Percentiles rank a stretch among this genome's conserved stretches.
Conservation (phyloP, 2,113 vertebrate species). For the Nibea coibor region DNA sequence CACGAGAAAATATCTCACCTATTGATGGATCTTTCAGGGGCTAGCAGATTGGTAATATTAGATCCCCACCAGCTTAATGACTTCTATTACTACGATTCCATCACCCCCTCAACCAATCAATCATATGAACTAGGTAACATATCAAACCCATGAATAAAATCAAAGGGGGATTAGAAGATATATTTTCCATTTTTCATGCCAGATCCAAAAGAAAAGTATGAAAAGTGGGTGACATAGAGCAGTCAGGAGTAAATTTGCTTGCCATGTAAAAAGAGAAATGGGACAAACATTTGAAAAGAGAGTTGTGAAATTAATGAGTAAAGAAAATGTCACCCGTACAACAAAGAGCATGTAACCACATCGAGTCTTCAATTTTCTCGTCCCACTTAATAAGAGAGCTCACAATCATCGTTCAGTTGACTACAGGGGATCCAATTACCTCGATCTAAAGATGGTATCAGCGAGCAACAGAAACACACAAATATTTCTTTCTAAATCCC, state of each 20-base stretch:
- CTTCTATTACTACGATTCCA: conserved; percentile 79
- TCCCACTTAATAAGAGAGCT: conserved; percentile 91
- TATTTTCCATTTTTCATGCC: conserved; percentile 68
- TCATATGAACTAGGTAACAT: conserved; percentile 79
- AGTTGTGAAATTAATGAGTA: conserved; percentile 67
- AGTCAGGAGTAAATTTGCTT: conserved; percentile 25
- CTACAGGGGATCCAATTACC: conserved; percentile 92
- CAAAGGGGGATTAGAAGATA: conserved; percentile 70
- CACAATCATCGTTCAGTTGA: conserved; percentile 93
- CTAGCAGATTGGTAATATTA: conserved; percentile 80
- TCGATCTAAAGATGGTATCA: conserved; percentile 94
- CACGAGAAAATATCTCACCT: conserved; percentile 78
- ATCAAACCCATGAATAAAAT: conserved; percentile 79
- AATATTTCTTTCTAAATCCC: conserved; percentile 92
- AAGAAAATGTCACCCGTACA: conserved; percentile 57
- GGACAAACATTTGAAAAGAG: conserved; percentile 49
- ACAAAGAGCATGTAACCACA: conserved; percentile 53
- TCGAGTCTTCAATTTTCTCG: conserved; percentile 85
- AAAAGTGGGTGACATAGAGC: conserved; percentile 12
- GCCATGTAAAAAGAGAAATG: conserved; percentile 40
- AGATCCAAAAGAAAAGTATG: conserved; percentile 35
- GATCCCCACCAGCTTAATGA: conserved; percentile 76
- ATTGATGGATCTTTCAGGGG: conserved; percentile 79
- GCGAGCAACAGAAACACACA: conserved; percentile 89
- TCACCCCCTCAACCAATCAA: conserved; percentile 73